phyloP scores from a whole-genome alignment of 2,113 vertebrate species.

The Panurus biarmicus region DNA sequence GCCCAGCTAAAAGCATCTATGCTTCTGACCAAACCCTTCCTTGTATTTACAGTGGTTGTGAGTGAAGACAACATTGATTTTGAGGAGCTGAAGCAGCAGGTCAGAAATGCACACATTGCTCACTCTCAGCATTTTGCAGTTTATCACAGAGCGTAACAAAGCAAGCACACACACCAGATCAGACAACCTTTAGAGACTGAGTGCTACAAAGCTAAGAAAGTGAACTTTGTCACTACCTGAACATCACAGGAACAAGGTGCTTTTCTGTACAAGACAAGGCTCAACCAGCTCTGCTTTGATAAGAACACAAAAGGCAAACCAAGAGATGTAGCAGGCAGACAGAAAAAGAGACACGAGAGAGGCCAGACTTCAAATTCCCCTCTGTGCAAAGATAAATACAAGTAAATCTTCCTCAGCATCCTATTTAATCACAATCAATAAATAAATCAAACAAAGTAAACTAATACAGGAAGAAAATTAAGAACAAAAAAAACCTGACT shows the following conservation, averaged over 20 bases:
- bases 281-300: not conserved
- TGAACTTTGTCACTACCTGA: not conserved
- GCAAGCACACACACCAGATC: not conserved
- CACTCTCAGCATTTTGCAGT: not conserved
- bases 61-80: not conserved
- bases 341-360: not conserved
- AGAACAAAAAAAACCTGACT: not conserved
- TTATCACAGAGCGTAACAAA: not conserved
- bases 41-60: slow-evolving; percentile 72
- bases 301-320: not conserved
- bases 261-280: not conserved
- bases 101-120: not conserved
- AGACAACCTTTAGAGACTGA: not conserved
- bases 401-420: not conserved
- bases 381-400: not conserved
- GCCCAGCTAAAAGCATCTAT: slow-evolving; percentile 62
- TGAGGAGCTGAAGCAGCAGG: not conserved
- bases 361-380: not conserved
- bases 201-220: not conserved
- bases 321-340: not conserved
- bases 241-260: not conserved
- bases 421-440: not conserved
- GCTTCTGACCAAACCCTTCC: slow-evolving; percentile 90
- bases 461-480: not conserved
- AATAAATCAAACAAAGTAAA: not conserved